A percentile compares a stretch with the other conserved stretches of the same genome.
phyloP scores from a whole-genome alignment of 92 coral and sea anemone genomes.

The Porites evermanni region DNA sequence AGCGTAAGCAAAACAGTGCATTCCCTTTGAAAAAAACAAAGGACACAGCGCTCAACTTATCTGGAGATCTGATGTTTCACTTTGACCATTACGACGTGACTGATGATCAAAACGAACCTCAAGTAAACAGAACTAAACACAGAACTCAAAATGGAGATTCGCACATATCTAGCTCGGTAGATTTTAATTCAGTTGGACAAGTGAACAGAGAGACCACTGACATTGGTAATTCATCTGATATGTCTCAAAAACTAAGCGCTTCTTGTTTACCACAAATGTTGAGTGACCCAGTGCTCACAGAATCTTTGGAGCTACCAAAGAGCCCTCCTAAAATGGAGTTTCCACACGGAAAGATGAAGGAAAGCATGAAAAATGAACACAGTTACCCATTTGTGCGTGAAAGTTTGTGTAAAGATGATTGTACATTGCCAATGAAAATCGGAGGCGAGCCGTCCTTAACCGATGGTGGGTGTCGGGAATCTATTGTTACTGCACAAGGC shows the following conservation, averaged over 20 bases:
- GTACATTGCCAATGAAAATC: neutral
- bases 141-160: neutral
- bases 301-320: neutral
- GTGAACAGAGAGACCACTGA: neutral
- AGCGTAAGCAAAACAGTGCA: slow-evolving; percentile 2
- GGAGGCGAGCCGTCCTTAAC: neutral
- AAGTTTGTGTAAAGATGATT: neutral
- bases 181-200: neutral
- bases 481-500: neutral
- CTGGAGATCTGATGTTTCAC: slow-evolving; percentile 13
- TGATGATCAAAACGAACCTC: neutral
- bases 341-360: neutral
- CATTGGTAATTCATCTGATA: neutral
- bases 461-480: neutral
- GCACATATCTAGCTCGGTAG: neutral
- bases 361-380: neutral
- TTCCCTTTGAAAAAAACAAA: neutral
- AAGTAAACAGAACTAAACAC: neutral
- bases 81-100: neutral
- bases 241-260: neutral
- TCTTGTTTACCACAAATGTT: neutral
- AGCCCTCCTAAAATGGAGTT: neutral
- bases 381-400: neutral
- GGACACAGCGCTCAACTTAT: neutral
- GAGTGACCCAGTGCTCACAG: neutral